These are phyloP conservation scores for Eumaeus atala DNA, from an alignment of 1,140 invertebrate genomes.

Conservation along the genomic window DNA sequence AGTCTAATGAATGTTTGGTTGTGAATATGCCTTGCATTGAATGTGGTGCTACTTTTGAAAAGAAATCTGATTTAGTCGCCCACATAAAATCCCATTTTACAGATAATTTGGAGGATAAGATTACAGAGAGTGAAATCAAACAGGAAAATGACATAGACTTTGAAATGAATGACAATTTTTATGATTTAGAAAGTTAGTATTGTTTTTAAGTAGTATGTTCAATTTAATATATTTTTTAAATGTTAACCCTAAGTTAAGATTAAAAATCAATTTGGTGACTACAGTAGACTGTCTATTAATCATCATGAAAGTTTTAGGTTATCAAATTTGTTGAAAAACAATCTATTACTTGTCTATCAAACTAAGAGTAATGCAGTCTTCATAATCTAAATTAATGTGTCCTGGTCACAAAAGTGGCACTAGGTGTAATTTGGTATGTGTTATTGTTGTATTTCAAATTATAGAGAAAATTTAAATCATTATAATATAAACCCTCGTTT, in stretches of 20 bases:
- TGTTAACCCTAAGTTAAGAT: background rate
- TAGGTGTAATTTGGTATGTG: too few species aligned
- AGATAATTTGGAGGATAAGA: slow-evolving; percentile 61
- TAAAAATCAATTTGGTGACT: background rate
- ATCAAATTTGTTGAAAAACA: too few species aligned
- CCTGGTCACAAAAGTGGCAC: too few species aligned
- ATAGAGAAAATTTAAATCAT: too few species aligned
- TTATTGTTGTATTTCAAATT: too few species aligned
- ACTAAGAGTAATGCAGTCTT: too few species aligned
- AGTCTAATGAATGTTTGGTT: slow-evolving; percentile 75
- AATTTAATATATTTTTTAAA: slow-evolving; percentile 5
- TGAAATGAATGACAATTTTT: slow-evolving; percentile 53
- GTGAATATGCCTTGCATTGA: slow-evolving; percentile 74
- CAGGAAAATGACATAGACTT: slow-evolving; percentile 55
- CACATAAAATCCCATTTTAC: slow-evolving; percentile 75
- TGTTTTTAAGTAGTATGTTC: slow-evolving; percentile 2
- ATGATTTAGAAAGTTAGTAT: slow-evolving; percentile 60
- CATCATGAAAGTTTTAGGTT: too few species aligned
- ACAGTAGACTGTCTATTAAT: too few species aligned
- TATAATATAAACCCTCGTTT: too few species aligned
- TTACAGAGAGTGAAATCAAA: slow-evolving; percentile 50
- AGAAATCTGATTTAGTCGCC: slow-evolving; percentile 72
- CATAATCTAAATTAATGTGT: too few species aligned
- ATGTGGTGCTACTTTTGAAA: slow-evolving; percentile 74
- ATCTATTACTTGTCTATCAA: too few species aligned